These are phyloP conservation scores for Limanda limanda DNA, from an alignment of 2,113 vertebrate species.

Conservation along the genomic window DNA sequence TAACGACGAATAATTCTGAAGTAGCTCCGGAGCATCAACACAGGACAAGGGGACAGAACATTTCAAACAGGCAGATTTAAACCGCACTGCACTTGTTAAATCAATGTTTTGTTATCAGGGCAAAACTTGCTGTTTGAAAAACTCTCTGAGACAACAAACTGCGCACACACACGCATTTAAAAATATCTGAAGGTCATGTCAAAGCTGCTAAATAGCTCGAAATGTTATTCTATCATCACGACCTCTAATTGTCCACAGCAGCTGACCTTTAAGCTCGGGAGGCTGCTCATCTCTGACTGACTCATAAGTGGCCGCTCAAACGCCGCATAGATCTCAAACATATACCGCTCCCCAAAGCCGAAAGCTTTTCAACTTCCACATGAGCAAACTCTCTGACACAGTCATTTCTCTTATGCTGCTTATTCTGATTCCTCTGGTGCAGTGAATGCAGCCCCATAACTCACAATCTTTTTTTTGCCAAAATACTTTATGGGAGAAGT, in stretches of 20 bases:
- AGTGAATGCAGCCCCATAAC: conserved; percentile 25
- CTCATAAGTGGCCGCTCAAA: conserved; percentile 17
- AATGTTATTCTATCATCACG: conserved; percentile 47
- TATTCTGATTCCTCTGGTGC: conserved; percentile 10
- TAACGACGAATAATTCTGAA: no score
- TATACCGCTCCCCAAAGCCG: background rate
- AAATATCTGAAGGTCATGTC: conserved; percentile 62
- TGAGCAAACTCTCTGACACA: background rate
- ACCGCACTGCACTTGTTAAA: conserved; percentile 33
- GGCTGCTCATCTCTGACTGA: conserved; percentile 25
- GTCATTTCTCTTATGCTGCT: conserved; percentile 7
- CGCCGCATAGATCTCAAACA: background rate
- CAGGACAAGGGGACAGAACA: no score
- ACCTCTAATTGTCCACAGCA: conserved; percentile 58
- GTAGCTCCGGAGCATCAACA: no score
- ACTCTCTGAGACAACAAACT: background rate
- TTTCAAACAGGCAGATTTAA: no score
- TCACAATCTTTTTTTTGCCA: conserved; percentile 21
- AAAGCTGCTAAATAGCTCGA: conserved; percentile 14
- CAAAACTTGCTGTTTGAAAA: conserved; percentile 31
- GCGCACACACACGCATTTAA: conserved; percentile 26
- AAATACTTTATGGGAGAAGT: background rate
- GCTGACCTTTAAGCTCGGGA: conserved; percentile 63
- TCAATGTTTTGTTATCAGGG: conserved; percentile 61
- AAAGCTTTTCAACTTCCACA: background rate